Conservation (phyloP, 2,888 invertebrate genomes). For the Theretra japonica region DNA sequence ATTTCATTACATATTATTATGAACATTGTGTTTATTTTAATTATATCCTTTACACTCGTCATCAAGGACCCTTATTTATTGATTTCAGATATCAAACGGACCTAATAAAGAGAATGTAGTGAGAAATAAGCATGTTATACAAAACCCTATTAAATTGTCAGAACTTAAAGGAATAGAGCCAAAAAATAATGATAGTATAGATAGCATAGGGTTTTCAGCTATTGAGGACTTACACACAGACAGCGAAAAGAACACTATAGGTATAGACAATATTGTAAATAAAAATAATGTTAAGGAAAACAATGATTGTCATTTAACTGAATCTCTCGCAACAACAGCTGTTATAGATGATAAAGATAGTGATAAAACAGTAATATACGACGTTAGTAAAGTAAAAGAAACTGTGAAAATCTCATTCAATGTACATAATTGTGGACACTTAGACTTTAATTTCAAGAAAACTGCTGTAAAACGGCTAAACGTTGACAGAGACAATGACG, state of each 20-base stretch:
- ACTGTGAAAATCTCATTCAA: slow-evolving; percentile 59
- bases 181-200: slow-evolving; percentile 40
- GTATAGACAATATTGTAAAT: neutral
- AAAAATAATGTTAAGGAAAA: slow-evolving; percentile 31
- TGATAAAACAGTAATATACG: slow-evolving; percentile 50
- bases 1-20: too few species aligned
- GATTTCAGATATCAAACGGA: neutral
- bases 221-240: slow-evolving; percentile 53
- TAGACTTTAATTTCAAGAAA: slow-evolving; percentile 63
- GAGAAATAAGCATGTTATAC: neutral
- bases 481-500: slow-evolving; percentile 51
- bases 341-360: slow-evolving; percentile 40
- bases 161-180: slow-evolving; percentile 34
- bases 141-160: neutral
- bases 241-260: neutral
- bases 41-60: too few species aligned
- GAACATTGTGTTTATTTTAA: too few species aligned
- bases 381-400: slow-evolving; percentile 49
- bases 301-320: slow-evolving; percentile 25
- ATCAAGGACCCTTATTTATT: neutral
- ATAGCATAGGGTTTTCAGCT: slow-evolving; percentile 54
- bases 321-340: slow-evolving; percentile 54
- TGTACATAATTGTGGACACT: slow-evolving; percentile 56
- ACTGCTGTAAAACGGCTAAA: slow-evolving; percentile 59
- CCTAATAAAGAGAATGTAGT: slow-evolving; percentile 28